Conservation (phyloP, 2,113 vertebrate genomes). For the Micronycteris hirsuta region DNA sequence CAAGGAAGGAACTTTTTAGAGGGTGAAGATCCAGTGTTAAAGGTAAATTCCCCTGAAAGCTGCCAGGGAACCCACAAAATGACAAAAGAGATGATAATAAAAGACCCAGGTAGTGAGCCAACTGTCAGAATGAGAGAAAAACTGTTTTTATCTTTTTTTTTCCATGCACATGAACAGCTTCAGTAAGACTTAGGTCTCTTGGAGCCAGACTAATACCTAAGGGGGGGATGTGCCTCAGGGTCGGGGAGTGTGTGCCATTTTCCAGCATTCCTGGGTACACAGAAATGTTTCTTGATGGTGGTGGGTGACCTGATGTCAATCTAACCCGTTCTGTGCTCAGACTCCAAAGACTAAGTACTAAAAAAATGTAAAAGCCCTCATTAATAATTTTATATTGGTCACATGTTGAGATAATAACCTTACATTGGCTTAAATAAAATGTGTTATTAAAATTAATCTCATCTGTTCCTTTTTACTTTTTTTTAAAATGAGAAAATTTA, state of each 20-base stretch:
- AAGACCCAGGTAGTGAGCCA: background rate
- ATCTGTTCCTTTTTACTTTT: background rate
- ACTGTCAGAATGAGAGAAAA: background rate
- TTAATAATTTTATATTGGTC: constrained; percentile 4
- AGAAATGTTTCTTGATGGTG: background rate
- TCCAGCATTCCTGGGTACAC: background rate
- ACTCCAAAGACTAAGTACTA: background rate
- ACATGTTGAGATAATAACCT: background rate
- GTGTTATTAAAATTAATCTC: background rate
- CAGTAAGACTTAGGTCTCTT: background rate
- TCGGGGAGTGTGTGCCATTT: background rate
- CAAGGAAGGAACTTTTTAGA: background rate
- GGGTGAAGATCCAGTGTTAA: background rate
- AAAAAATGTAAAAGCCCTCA: background rate
- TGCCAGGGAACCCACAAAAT: background rate
- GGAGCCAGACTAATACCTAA: background rate
- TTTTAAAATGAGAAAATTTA: constrained; percentile 18
- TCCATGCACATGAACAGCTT: background rate
- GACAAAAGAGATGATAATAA: background rate
- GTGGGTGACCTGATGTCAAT: background rate
- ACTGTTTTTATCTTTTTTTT: background rate
- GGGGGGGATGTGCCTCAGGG: background rate
- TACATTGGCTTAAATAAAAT: background rate
- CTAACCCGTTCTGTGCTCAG: background rate
- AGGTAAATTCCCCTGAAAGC: background rate